Base-by-base conservation (phyloP, 2,888 invertebrate genomes). In the Spialia ferax region DNA sequence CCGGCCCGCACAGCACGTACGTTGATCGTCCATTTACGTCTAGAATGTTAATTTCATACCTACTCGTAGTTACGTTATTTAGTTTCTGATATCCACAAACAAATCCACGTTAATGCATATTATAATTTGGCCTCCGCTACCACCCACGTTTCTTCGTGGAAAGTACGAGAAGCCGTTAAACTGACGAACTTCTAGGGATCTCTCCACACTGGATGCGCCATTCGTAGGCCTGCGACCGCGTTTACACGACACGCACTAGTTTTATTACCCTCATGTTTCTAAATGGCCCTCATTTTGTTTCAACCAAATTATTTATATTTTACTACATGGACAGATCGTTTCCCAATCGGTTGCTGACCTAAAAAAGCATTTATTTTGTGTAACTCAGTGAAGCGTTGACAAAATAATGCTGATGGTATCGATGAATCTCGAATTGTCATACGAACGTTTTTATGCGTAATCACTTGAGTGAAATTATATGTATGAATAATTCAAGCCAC, bases 211-310 rank as follows among this genome's bases (percentile, higher is more conserved):
- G 88, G 90, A 74, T 76, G 73, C 71, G 67, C 73, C 72, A 77
- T 80, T 76, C 80, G 79, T 83, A 88, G 81, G 84, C 85, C 83
- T 84, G 85, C 88, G 89, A 88, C 90, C 89, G 88, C 86, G 81
- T 91, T 90, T 84, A 88, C 86, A 87, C 83, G 87, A 88, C 91
- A 91, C 91, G 91, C 89, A 92, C 92, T 91, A 91, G 88, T 91
- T 93, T 92, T 92, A 93, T 93, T 92, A 91, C 93, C 93, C 93
- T 90, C 92, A 93, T 93, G 93, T 89, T 93, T 93, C 88, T 88
- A 93, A 93, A 93, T 92, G 86, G 88, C 92, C 93, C 93, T 92
- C 93, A 93, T 93, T 93, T 88, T 84, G 88, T 86, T 88, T 81
- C 83, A 86, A 90, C 88, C 88, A 90, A 92, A 93, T 93, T 93